Evolutionary conservation across 2,888 invertebrate species (phyloP), one percentile per base, ranked within the genome.

Genomic region (Cristatella mucedo): DNA sequence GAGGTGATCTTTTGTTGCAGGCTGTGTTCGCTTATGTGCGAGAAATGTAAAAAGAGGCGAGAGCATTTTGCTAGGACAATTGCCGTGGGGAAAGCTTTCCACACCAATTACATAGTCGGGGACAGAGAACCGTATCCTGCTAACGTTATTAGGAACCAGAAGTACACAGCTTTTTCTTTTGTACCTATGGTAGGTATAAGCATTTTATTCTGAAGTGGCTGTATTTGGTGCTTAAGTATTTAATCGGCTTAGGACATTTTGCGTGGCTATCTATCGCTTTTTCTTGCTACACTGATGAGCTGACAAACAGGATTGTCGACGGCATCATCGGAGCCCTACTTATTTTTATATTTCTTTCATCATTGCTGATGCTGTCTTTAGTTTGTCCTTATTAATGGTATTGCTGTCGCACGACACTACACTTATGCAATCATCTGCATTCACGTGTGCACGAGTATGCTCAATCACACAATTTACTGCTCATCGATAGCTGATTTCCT

Each of bases 101-200:
- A n/a, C n/a, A n/a, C n/a, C n/a, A n/a, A n/a, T n/a, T n/a, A n/a
- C n/a, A n/a, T n/a, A n/a, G n/a, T n/a, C n/a, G n/a, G n/a, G n/a
- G n/a, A n/a, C n/a, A n/a, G n/a, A n/a, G n/a, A n/a, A 4, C 24
- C 4, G 56, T 91, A 79, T 69, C 86, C 91, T 42, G 78, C 84
- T 44, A 97, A 97, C 70, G 82, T 86, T 56, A 89, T 99, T 49
- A 76, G 89, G 56, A 97, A 99, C 73, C 82, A 87, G 72, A 99
- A 99, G 74, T 97, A 95, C 72, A 95, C 84, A 68, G 51, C 74
- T 43, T 61, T 74, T 47, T 68, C 72, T 19, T 74, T 74, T 52
- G 64, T 74, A 41, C 74, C 74, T 34, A 55, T 71, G 62, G 73
- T 73, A 50, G 51, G 56, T 52, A 29, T 74, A 83, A 2, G 16